Base-by-base conservation (phyloP, 2,888 invertebrate genomes). In the Morpho helenor region DNA sequence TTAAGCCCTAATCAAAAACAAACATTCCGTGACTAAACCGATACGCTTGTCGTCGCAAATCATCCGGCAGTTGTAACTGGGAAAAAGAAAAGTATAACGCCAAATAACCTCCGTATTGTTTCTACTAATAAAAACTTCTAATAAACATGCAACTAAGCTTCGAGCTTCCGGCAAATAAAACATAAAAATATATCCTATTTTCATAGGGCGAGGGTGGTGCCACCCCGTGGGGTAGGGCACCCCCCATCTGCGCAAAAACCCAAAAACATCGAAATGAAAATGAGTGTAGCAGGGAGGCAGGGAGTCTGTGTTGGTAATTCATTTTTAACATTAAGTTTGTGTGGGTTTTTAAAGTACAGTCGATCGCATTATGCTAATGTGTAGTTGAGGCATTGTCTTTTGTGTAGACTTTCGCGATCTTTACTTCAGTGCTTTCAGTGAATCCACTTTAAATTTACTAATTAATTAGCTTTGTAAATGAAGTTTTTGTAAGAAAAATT, bases 201-300 rank as follows among this genome's bases (percentile, higher is more conserved):
- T 89, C 88, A 89, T 89, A 88, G 90, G 89, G 87, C 81, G 91
- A 77, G 80, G 87, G 80, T 74, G 79, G 72, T 67, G 62, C 47
- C 67, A 61, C 66, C 69, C 66, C 58, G 63, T 68, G 71, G 72
- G 71, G 66, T 70, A 67, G 66, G 66, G 66, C 69, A 66, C 57
- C 64, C 79, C 84, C 83, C 77, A 76, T 77, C 85, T 89, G 90
- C 90, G 91, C 91, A 91, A 91, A 91, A 91, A 91, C 91, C 89
- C 90, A 86, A 91, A 91, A 91, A 91, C 91, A 91, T 89, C 90
- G 88, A 88, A 89, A 88, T 89, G 90, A 90, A 90, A 91, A 90
- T 91, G 90, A 91, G 90, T 87, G 87, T 88, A 85, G 82, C 74
- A 75, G 82, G 85, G 87, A 74, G 80, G 82, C 73, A 68, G 72